Conservation (phyloP, 2,888 invertebrate genomes). For the Mythimna albipuncta region DNA sequence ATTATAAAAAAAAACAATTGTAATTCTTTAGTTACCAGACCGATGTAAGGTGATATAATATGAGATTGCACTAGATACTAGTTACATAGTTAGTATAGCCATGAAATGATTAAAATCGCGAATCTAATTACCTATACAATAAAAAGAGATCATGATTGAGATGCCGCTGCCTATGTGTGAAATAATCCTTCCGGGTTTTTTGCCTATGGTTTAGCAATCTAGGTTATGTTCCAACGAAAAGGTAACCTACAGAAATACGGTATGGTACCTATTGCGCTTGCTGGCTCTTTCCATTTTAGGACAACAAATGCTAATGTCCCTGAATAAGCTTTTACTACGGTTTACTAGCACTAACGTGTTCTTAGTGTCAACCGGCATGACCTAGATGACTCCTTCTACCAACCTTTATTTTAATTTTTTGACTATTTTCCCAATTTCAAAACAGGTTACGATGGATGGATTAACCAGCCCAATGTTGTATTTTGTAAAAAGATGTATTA, state of each 20-base stretch:
- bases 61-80: constrained; percentile 27
- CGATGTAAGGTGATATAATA: constrained; percentile 41
- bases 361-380: not conserved
- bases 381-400: not conserved
- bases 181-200: constrained; percentile 12
- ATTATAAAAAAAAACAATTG: constrained; percentile 44
- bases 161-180: not conserved
- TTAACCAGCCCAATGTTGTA: not conserved
- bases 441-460: not conserved
- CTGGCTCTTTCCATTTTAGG: not conserved
- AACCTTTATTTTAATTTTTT: not conserved
- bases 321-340: not conserved
- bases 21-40: constrained; percentile 32
- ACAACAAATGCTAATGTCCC: not conserved
- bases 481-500: constrained; percentile 33
- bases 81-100: not conserved
- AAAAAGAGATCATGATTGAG: constrained; percentile 14
- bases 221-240: not conserved
- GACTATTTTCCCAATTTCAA: not conserved
- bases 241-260: not conserved
- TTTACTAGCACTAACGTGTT: not conserved
- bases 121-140: constrained; percentile 42
- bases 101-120: constrained; percentile 21
- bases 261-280: too few species aligned
- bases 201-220: not conserved